Base-by-base conservation (phyloP, 2,888 invertebrate species). In the Pandemis corylana region DNA sequence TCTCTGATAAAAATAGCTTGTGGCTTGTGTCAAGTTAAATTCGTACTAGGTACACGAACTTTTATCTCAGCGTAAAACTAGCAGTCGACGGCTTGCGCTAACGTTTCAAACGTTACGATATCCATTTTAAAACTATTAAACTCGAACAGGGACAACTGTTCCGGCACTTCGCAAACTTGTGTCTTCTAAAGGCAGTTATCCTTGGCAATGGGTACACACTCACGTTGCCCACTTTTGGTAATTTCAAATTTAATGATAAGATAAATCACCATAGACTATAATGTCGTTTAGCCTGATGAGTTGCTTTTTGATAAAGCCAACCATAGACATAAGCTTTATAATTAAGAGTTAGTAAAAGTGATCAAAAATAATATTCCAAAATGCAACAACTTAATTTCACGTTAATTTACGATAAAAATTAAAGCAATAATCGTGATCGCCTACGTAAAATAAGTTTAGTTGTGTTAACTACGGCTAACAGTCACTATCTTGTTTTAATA, bases 101-200 rank as follows among this genome's bases (percentile, higher is more conserved):
- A 65, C 46, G 64, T 12, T 15, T 12, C 5, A 46, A 53, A 15
- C 64, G 64, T 63, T 15, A 28, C 36, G 28, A 51, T 36, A 61
- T 51, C 36, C 51, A 51, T 41, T 66, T 51, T 66, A 66, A 65
- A 51, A 66, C 66, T 66, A 66, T 66, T 66, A 66, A 66, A 51
- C 66, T 20, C 7, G 36, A 66, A 66, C 49, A 28, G 51, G 66
- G 13, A 51, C 51, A 36, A 49, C n/a, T 51, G 51, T 15, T 20
- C 28, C 15, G 64, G 9, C 12, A 49, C 20, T 56, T n/a, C 7
- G 66, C 66, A 36, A 66, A 51, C 36, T 66, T 46, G 51, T 36
- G 66, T 66, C 36, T 9, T 7, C 36, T 7, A 28, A 49, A 46
- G 44, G 44, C 15, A 44, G 5, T 42, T 7, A 51, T 10, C n/a